phyloP scores from a whole-genome alignment of 92 coral and sea anemone genomes.

The Parazoanthus atlanticus region DNA sequence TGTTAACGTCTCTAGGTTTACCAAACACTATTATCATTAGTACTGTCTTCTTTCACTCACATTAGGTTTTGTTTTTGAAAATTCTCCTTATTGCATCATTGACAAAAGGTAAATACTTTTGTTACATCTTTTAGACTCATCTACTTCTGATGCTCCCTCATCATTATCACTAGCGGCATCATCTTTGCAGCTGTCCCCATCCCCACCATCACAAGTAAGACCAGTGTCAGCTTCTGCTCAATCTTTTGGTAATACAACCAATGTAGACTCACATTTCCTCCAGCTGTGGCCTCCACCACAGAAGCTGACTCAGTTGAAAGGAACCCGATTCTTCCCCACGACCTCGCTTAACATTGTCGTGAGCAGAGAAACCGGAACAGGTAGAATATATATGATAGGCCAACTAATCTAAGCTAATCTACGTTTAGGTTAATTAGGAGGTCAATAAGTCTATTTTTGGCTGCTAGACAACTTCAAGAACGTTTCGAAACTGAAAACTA shows the following conservation, averaged over 20 bases:
- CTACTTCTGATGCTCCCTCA: slow-evolving; percentile 24
- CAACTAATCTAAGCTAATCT: too few relatives aligned
- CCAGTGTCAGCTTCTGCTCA: slow-evolving; percentile 30
- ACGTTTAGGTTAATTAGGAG: too few relatives aligned
- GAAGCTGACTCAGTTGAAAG: slow-evolving; percentile 75
- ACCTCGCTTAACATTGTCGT: slow-evolving; percentile 65
- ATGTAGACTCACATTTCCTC: slow-evolving; percentile 60
- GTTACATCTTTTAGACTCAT: slow-evolving; percentile 5
- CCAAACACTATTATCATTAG: too few relatives aligned
- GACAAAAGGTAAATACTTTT: too few relatives aligned
- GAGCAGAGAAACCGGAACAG: slow-evolving; percentile 50
- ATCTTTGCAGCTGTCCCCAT: slow-evolving; percentile 36
- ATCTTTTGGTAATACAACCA: slow-evolving; percentile 36
- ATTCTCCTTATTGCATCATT: neutral
- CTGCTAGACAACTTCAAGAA: too few relatives aligned
- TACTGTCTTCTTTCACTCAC: too few relatives aligned
- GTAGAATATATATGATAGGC: slow-evolving; percentile 27
- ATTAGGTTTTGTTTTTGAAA: neutral
- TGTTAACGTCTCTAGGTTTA: too few relatives aligned
- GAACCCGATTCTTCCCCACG: slow-evolving; percentile 71
- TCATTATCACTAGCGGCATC: slow-evolving; percentile 19
- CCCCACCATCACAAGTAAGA: slow-evolving; percentile 25
- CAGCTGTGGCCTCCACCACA: slow-evolving; percentile 93
- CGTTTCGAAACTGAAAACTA: too few relatives aligned
- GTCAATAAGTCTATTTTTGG: too few relatives aligned